Percentiles rank a stretch among this genome's conserved stretches.
Conservation (phyloP, 2,888 invertebrate genomes). For the Drosophila melanosoma region DNA sequence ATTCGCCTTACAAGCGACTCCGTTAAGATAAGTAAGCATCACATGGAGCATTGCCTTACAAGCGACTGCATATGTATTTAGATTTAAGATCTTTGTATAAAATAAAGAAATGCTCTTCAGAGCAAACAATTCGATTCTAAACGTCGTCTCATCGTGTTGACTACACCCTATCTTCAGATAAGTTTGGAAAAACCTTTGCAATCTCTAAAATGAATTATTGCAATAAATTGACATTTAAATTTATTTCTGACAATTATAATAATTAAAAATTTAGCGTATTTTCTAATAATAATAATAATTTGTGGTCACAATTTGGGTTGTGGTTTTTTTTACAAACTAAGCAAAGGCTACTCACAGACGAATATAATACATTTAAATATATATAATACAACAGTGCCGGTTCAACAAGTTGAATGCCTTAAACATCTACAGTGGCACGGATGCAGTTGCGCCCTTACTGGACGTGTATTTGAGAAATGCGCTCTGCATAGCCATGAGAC, state of each 20-base stretch:
- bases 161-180: not conserved
- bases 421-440: not conserved
- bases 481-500: conserved; percentile 3
- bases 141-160: too few species aligned
- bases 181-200: not conserved
- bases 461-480: not conserved
- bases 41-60: too few species aligned
- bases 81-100: too few species aligned
- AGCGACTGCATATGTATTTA: too few species aligned
- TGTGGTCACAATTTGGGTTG: conserved; percentile 10
- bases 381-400: not conserved
- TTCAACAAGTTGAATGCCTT: not conserved
- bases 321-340: conserved; percentile 10
- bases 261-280: not conserved
- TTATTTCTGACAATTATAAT: not conserved
- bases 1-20: too few species aligned
- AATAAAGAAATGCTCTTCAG: too few species aligned
- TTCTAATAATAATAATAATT: conserved; percentile 20
- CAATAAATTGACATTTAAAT: not conserved
- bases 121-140: too few species aligned
- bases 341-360: not conserved
- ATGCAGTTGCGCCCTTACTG: not conserved
- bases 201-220: not conserved
- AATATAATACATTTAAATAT: not conserved
- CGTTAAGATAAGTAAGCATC: too few species aligned